Conservation (phyloP, 2,888 invertebrate species). For the Neocrepidodera transversa region DNA sequence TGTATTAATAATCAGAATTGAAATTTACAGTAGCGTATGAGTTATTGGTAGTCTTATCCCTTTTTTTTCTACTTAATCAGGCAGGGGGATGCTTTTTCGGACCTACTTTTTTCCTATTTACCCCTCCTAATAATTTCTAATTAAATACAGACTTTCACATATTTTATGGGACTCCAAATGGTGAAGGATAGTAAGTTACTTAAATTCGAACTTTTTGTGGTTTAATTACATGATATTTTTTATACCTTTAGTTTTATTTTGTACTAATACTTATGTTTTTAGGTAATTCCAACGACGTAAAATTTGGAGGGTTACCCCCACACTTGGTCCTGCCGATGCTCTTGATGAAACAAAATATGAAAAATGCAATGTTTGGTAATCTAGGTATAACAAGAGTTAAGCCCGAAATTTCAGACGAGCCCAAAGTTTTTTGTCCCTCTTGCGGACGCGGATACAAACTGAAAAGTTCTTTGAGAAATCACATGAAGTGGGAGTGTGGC, state of each 20-base stretch:
- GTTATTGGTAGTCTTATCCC: too few relatives aligned
- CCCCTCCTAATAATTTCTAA: too few relatives aligned
- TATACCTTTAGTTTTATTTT: neutral
- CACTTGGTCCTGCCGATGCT: constrained; percentile 76
- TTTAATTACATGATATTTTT: too few relatives aligned
- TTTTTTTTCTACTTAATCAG: too few relatives aligned
- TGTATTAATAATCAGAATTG: too few relatives aligned
- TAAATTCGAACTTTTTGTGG: too few relatives aligned
- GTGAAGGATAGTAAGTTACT: too few relatives aligned
- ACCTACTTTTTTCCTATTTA: too few relatives aligned
- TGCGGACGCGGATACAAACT: constrained; percentile 82
- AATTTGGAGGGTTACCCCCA: constrained; percentile 60
- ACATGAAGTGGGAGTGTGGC: constrained; percentile 84
- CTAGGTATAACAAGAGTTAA: constrained; percentile 20
- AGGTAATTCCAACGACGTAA: constrained; percentile 7
- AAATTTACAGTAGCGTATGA: too few relatives aligned
- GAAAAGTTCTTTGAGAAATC: constrained; percentile 80
- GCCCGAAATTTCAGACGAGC: constrained; percentile 38
- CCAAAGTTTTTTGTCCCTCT: constrained; percentile 32
- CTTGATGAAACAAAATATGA: constrained; percentile 64
- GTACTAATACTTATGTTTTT: constrained; percentile 20
- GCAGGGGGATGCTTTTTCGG: too few relatives aligned
- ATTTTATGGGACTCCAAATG: too few relatives aligned
- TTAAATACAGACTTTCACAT: too few relatives aligned
- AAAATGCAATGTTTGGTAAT: constrained; percentile 54